These are phyloP conservation scores for Stichopus horrens DNA, from an alignment of 53 echinoderm and acorn worm genomes.

Conservation along the genomic window DNA sequence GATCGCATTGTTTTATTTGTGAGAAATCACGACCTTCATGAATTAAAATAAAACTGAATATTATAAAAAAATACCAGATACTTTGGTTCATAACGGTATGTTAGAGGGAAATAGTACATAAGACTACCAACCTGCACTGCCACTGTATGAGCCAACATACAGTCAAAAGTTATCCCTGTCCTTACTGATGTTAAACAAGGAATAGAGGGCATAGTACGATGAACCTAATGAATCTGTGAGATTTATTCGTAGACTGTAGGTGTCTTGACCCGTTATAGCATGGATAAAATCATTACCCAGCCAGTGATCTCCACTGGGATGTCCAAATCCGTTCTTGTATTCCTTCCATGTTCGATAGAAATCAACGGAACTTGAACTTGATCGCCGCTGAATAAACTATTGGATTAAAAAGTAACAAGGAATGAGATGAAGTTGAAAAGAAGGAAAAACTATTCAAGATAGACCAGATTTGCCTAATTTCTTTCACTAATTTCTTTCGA, in stretches of 20 bases:
- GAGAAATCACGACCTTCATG: no score
- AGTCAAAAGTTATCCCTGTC: not conserved
- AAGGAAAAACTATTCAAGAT: no score
- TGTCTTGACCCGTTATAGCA: not conserved
- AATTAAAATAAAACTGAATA: no score
- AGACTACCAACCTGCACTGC: not conserved
- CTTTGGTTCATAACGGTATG: no score
- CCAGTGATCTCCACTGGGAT: not conserved
- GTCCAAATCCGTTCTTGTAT: not conserved
- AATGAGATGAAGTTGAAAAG: no score
- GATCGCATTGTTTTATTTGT: no score
- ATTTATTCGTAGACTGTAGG: no score
- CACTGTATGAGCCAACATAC: not conserved
- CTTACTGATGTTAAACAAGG: not conserved
- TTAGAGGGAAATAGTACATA: no score
- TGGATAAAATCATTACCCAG: no score
- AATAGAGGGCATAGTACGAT: not conserved
- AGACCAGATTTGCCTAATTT: no score
- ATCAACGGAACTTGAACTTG: not conserved
- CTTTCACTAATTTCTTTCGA: no score
- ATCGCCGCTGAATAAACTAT: constrained; percentile 2
- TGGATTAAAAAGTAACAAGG: not conserved
- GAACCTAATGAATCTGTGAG: not conserved
- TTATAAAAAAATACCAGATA: no score
- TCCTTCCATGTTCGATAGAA: not conserved